Conservation (phyloP, 2,797 vertebrate species). For the Lindbergichthys nudifrons region DNA sequence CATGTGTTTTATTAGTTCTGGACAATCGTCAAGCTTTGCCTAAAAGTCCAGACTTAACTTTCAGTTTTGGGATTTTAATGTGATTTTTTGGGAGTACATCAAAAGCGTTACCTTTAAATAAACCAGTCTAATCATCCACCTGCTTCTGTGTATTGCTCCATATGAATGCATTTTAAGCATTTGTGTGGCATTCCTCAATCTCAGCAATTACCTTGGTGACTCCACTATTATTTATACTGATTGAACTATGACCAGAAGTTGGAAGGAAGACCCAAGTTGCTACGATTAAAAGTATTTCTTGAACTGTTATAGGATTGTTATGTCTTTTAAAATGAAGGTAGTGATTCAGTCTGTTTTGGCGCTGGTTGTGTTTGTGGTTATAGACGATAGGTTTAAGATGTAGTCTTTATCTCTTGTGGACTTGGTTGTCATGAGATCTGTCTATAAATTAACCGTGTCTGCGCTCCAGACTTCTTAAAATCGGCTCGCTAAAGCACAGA, state of each 20-base stretch:
- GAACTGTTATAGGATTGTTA: conserved; percentile 1
- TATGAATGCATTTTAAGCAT: neutral
- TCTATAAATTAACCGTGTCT: conserved; percentile 38
- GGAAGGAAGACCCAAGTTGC: conserved; percentile 17
- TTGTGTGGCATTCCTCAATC: conserved; percentile 10
- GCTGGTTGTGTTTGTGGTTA: conserved; percentile 33
- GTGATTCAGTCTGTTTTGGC: conserved; percentile 48
- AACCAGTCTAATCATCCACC: conserved; percentile 11
- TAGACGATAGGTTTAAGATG: conserved; percentile 8
- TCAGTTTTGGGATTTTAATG: neutral
- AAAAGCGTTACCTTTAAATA: conserved; percentile 2
- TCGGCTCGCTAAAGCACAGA: conserved; percentile 55
- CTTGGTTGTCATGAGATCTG: conserved; percentile 38
- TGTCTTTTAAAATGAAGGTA: conserved; percentile 17
- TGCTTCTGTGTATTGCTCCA: conserved; percentile 4
- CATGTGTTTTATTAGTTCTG: neutral
- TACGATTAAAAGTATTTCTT: conserved; percentile 22
- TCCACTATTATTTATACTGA: neutral
- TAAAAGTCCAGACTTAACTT: neutral
- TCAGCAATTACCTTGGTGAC: conserved; percentile 8
- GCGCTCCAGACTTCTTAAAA: conserved; percentile 25
- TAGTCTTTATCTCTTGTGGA: conserved; percentile 4
- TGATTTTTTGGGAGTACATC: conserved; percentile 7
- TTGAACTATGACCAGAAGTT: neutral
- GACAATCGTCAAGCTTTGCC: no score